phyloP scores from a whole-genome alignment of 2,888 invertebrate species.

The Rhingia rostrata region DNA sequence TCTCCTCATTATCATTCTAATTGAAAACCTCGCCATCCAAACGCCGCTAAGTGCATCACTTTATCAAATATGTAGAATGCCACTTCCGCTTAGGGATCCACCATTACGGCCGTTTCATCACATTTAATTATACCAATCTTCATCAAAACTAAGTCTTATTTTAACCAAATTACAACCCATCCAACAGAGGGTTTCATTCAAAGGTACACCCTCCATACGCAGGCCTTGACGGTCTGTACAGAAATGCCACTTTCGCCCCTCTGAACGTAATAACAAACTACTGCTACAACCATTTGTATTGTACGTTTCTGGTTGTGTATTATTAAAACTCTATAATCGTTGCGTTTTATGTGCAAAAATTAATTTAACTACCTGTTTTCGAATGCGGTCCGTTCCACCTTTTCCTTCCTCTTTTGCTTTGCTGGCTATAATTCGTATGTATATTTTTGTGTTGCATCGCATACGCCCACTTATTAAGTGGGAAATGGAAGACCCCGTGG shows the following conservation, averaged over 20 bases:
- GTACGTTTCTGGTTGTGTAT: conserved; percentile 43
- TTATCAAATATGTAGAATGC: no score
- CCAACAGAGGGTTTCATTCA: conserved; percentile 34
- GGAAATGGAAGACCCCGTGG: conserved; percentile 14
- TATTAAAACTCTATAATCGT: conserved; percentile 62
- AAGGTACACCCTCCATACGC: conserved; percentile 3
- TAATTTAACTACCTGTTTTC: conserved; percentile 72
- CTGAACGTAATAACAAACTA: conserved; percentile 38
- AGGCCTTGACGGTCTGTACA: background rate
- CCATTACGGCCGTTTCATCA: conserved; percentile 5
- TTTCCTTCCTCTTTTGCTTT: conserved; percentile 17
- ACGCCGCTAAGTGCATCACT: no score
- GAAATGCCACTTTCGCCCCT: conserved; percentile 38
- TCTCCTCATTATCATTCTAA: no score
- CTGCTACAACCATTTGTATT: conserved; percentile 47
- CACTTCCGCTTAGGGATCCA: background rate
- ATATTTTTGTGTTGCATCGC: conserved; percentile 54
- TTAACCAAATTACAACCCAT: conserved; percentile 52
- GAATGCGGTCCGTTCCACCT: conserved; percentile 66
- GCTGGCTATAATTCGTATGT: conserved; percentile 40
- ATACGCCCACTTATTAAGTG: conserved; percentile 69
- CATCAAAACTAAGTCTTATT: conserved; percentile 47
- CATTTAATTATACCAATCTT: conserved; percentile 58
- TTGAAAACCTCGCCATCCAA: no score
- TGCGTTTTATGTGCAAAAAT: conserved; percentile 70